These are phyloP conservation scores for Arenaria interpres DNA, from an alignment of 2,113 vertebrate species.

Conservation along the genomic window DNA sequence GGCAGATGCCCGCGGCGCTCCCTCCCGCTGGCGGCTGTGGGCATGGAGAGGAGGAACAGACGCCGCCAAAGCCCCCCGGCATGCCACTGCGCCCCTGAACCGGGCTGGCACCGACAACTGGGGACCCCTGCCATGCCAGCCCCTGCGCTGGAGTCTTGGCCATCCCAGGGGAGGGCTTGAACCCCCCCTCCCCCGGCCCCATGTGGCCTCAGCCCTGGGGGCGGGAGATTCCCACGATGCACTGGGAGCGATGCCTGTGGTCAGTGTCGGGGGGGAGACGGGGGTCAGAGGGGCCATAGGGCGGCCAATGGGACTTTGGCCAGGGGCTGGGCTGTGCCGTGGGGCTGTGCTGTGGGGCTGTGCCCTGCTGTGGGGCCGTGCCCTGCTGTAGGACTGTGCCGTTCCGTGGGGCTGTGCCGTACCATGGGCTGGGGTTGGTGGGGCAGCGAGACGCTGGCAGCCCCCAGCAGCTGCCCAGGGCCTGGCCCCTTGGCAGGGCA, in stretches of 20 bases:
- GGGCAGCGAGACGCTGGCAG: background rate
- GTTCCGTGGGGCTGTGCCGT: background rate
- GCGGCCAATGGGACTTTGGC: no score
- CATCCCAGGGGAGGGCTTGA: no score
- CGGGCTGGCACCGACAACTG: background rate
- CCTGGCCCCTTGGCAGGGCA: background rate
- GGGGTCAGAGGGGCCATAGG: no score
- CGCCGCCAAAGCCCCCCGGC: background rate
- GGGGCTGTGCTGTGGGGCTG: background rate
- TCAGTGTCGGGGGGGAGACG: no score
- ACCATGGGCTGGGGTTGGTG: background rate
- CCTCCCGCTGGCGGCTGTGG: background rate
- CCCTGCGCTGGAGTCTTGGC: background rate
- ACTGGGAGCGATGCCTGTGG: background rate
- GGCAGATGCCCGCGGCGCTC: constrained; percentile 24
- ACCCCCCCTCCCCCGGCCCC: background rate
- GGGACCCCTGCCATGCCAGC: background rate
- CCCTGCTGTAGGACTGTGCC: background rate
- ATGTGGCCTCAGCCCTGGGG: background rate
- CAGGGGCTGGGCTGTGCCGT: background rate
- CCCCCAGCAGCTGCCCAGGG: no score
- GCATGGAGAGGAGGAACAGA: background rate
- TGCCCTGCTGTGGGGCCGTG: background rate
- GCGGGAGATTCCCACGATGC: background rate
- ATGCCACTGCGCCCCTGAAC: background rate